Percentiles rank a stretch among this genome's conserved stretches.
These are phyloP conservation scores for Probosciger aterrimus DNA, from an alignment of 2,113 vertebrate genomes.

Conservation along the genomic window DNA sequence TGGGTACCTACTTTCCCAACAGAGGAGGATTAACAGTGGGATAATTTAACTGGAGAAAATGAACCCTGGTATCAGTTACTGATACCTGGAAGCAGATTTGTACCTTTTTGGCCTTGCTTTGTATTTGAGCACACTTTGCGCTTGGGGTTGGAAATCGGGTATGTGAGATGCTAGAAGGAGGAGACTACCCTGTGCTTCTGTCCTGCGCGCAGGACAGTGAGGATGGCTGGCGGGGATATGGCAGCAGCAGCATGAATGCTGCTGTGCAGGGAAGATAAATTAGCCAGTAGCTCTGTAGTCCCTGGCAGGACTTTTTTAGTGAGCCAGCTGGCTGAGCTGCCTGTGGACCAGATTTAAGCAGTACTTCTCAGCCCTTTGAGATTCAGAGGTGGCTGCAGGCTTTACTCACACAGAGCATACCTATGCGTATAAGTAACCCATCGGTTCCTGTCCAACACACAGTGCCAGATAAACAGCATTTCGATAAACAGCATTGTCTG, in stretches of 20 bases:
- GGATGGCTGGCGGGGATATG: background rate
- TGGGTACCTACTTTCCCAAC: background rate
- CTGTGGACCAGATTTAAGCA: background rate
- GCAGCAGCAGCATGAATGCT: background rate
- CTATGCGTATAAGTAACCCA: background rate
- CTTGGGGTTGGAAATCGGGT: background rate
- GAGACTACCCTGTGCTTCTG: background rate
- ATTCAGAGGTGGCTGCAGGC: background rate
- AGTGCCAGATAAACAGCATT: background rate
- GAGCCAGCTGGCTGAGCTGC: background rate
- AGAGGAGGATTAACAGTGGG: background rate
- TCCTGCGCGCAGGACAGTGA: rapidly evolving
- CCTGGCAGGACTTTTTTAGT: background rate
- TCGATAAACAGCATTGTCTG: background rate
- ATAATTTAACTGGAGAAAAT: background rate
- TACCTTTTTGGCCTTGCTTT: background rate
- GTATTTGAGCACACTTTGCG: background rate
- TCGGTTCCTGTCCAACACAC: background rate
- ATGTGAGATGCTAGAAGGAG: background rate
- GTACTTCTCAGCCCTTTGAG: background rate
- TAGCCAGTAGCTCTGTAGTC: background rate
- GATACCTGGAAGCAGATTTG: background rate
- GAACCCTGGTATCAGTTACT: background rate
- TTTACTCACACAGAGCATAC: background rate
- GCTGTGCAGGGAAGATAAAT: background rate